Percentiles rank a stretch among this genome's conserved stretches.
Evolutionary conservation across 2,113 vertebrate genomes (phyloP).

Genomic region (Riparia riparia): DNA sequence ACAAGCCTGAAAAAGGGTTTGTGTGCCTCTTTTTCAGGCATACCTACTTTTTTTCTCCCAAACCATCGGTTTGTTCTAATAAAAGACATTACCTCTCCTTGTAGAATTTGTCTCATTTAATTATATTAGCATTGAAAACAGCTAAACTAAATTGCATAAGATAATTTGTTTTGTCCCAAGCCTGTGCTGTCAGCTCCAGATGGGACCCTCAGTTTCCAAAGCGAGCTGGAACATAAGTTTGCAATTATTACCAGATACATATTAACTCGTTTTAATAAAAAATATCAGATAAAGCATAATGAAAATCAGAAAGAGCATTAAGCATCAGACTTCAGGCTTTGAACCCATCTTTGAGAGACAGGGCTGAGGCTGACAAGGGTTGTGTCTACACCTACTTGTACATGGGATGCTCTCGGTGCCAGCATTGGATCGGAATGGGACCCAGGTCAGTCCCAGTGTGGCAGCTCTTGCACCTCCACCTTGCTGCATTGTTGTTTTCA

Average conservation of each 20-base stretch:
- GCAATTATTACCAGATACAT: background rate
- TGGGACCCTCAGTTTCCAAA: background rate
- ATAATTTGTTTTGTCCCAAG: slow-evolving; percentile 6
- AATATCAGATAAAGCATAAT: background rate
- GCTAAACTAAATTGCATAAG: background rate
- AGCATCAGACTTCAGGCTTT: background rate
- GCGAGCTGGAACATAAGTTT: background rate
- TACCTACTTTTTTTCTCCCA: background rate
- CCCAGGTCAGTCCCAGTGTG: background rate
- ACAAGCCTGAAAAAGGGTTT: background rate
- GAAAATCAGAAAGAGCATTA: background rate
- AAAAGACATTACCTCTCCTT: background rate
- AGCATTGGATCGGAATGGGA: rapidly evolving
- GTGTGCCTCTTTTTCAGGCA: background rate
- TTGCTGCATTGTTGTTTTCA: background rate
- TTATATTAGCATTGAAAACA: slow-evolving; percentile 7
- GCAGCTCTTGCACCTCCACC: background rate
- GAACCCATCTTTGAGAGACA: background rate
- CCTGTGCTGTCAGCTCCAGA: background rate
- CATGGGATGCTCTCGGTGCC: background rate
- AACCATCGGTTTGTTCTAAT: slow-evolving; percentile 5
- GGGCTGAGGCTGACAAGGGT: background rate
- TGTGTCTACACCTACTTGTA: background rate
- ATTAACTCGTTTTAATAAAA: background rate
- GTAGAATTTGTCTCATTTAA: slow-evolving; percentile 13